Evolutionary conservation across 2,888 invertebrate genomes (phyloP), one percentile per base, ranked within the genome.

Genomic region (Melitaea athalia): DNA sequence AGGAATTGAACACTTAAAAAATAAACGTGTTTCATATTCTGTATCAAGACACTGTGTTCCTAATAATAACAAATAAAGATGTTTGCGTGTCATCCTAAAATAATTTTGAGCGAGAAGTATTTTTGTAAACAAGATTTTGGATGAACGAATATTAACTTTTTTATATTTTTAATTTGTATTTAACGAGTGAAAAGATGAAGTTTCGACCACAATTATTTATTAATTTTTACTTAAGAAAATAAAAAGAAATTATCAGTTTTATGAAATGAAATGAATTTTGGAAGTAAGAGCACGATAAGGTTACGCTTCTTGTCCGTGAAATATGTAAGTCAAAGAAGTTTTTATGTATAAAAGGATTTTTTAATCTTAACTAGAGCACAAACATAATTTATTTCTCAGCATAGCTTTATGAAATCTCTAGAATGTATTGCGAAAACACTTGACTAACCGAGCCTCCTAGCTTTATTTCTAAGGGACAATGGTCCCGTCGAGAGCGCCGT

Each of bases 401-500:
- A 69, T 70, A 72, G 75, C 71, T 78, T 78, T 78, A 82, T 81
- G 82, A 84, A 84, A 86, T 85, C 80, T 81, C 76, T 59, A 57
- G 63, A 60, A 60, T 63, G 76, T 76, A 78, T 79, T 78, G 81
- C 83, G 79, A 82, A 81, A 81, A 81, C 79, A 83, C 84, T 85
- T 76, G 73, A 78, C 77, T 78, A 76, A 75, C 71, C 76, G 76
- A 73, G 77, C 77, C 78, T 82, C 82, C 77, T 83, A 83, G 82
- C 86, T 87, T 87, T 84, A 85, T 87, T 84, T 87, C 81, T 81
- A 78, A 79, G 74, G 84, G 84, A 88, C 88, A 90, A 89, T 88
- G 79, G 85, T 80, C 75, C 79, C 78, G 78, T 80, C 76, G 78
- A 80, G 84, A 80, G 79, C 77, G 79, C 75, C 79, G 77, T 77